phyloP scores from a whole-genome alignment of 2,888 invertebrate genomes.

The Dromius quadrimaculatus region DNA sequence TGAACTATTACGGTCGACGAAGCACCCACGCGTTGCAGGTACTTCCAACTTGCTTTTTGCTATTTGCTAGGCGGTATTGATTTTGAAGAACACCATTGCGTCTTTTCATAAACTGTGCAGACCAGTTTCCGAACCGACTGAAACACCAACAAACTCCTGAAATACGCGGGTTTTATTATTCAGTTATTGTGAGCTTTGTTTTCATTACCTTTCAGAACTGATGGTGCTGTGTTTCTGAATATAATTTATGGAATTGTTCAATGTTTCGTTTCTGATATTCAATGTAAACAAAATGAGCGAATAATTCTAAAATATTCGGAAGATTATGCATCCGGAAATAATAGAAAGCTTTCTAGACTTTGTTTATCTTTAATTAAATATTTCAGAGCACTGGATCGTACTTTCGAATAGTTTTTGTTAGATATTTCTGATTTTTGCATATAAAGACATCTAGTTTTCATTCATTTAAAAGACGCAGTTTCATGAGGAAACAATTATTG shows the following conservation, averaged over 20 bases:
- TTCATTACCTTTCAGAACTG: background rate
- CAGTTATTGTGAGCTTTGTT: constrained; percentile 28
- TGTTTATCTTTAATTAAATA: too few species aligned
- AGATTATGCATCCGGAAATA: too few species aligned
- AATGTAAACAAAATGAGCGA: background rate
- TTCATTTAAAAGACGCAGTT: too few species aligned
- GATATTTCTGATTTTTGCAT: too few species aligned
- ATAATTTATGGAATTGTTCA: background rate
- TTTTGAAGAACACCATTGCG: constrained; percentile 45
- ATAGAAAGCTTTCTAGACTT: too few species aligned
- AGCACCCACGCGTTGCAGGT: constrained; percentile 26
- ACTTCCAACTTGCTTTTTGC: too few species aligned
- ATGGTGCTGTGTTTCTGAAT: background rate
- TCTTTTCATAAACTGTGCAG: constrained; percentile 39
- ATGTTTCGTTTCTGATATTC: constrained; percentile 7
- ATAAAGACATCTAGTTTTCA: too few species aligned
- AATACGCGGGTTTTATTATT: constrained; percentile 32
- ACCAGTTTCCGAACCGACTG: constrained; percentile 5
- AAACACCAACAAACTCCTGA: constrained; percentile 16
- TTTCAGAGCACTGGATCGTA: too few species aligned
- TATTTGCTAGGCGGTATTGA: too few species aligned
- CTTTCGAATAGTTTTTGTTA: too few species aligned
- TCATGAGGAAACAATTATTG: too few species aligned
- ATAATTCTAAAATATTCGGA: too few species aligned
- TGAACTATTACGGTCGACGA: background rate